Evolutionary conservation across 2,888 invertebrate genomes (phyloP), one percentile per base, ranked within the genome.

Genomic region (Drosophila mimetica): DNA sequence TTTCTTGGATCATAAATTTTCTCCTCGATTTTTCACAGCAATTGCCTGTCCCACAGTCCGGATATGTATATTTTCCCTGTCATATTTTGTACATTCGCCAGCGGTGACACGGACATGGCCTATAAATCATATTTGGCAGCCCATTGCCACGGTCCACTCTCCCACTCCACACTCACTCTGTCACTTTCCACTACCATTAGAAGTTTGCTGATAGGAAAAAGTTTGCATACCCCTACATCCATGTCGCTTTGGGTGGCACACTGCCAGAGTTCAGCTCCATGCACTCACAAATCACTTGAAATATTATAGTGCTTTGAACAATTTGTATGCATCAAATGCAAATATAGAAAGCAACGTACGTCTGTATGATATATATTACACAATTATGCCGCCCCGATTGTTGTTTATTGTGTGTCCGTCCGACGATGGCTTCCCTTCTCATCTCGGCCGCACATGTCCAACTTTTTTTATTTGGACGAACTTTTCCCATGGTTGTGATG

Each of bases 101-200:
- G 52, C 64, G 71, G 55, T 71, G 69, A 71, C 63, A 63, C 64
- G 65, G 58, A 76, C 71, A 77, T 61, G 64, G 58, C 64, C 71
- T 72, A 84, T 84, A 84, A 84, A 84, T 84, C 84, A 84, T 79
- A 70, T 86, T 80, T 86, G 84, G 84, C 85, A 84, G 79, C 76
- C 69, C 82, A 86, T 84, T 84, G 82, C 76, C 76, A 74, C 77
- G 47, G 48, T 65, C 60, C 53, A 47, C 48, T 53, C 20, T 9
- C 30, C 34, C 41, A 50, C 47, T 51, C 50, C 20, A 11, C 42
- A 48, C 50, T 20, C 48, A 36, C 48, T 25, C 39, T 6, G 28
- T 36, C 48, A 44, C 22, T 28, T 25, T 16, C 51, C 65, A 65
- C 71, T 61, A 42, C 64, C 71, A 77, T 67, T 70, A 70, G 59